phyloP scores from a whole-genome alignment of 2,113 vertebrate species.

The Xiphophorus couchianus region DNA sequence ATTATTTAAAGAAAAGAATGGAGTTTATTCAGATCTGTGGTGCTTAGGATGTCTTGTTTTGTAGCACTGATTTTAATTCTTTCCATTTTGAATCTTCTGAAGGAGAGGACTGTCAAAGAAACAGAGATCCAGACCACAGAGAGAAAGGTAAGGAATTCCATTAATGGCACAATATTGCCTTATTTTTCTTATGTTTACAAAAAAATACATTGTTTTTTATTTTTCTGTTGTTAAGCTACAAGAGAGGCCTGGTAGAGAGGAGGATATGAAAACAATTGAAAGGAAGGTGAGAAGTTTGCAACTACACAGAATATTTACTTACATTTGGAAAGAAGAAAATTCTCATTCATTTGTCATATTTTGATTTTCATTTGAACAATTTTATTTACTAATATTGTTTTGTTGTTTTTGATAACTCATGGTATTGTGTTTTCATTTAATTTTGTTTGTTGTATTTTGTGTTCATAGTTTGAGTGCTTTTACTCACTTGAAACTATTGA shows the following conservation, averaged over 20 bases:
- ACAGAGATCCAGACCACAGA: slow-evolving; percentile 77
- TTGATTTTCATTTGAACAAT: slow-evolving; percentile 21
- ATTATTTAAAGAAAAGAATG: not conserved
- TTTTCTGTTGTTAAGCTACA: slow-evolving; percentile 36
- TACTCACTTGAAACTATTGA: slow-evolving; percentile 91
- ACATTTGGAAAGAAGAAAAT: not conserved
- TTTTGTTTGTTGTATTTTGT: slow-evolving; percentile 77
- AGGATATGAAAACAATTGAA: slow-evolving; percentile 73
- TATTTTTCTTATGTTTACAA: slow-evolving; percentile 9
- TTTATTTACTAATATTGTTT: slow-evolving; percentile 20
- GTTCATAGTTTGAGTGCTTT: slow-evolving; percentile 93
- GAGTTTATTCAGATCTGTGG: not conserved
- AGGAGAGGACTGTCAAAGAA: slow-evolving; percentile 78
- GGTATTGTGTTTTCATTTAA: slow-evolving; percentile 40
- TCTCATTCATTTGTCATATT: slow-evolving; percentile 26
- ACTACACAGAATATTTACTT: not conserved
- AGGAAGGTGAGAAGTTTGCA: slow-evolving; percentile 74
- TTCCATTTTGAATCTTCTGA: slow-evolving; percentile 16
- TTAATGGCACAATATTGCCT: not conserved
- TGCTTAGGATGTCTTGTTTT: slow-evolving; percentile 1
- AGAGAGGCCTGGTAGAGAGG: slow-evolving; percentile 76
- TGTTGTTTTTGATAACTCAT: slow-evolving; percentile 35
- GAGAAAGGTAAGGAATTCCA: slow-evolving; percentile 71
- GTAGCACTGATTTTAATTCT: slow-evolving; percentile 1
- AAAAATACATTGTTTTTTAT: not conserved